These are phyloP conservation scores for Enteromius anoplus DNA, from an alignment of 2,797 vertebrate species.

Conservation along the genomic window DNA sequence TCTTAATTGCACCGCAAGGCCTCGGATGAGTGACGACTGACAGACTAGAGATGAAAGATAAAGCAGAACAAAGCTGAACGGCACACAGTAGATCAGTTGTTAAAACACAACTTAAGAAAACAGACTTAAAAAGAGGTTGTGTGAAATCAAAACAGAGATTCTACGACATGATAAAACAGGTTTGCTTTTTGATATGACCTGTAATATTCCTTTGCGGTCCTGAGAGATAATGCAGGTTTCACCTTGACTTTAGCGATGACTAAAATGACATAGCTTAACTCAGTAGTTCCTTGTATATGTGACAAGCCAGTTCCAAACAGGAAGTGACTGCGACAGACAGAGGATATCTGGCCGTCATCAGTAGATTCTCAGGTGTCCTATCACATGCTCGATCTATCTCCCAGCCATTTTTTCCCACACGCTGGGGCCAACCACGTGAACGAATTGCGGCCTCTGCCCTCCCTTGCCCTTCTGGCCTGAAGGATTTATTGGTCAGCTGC, in stretches of 20 bases:
- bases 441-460: constrained; percentile 51
- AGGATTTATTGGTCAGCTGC: constrained; percentile 79
- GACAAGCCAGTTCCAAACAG: constrained; percentile 47
- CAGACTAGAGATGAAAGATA: constrained; percentile 67
- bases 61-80: constrained; percentile 58
- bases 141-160: constrained; percentile 35
- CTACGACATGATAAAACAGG: constrained; percentile 31
- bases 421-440: constrained; percentile 44
- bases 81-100: constrained; percentile 40
- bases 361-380: constrained; percentile 35
- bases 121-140: neutral
- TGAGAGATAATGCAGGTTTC: constrained; percentile 27
- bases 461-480: constrained; percentile 71
- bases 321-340: constrained; percentile 21
- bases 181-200: constrained; percentile 2
- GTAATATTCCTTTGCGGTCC: constrained; percentile 18
- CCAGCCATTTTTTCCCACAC: constrained; percentile 44
- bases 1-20: constrained; percentile 68
- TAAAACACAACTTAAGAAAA: constrained; percentile 21
- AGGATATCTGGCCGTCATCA: constrained; percentile 12
- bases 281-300: constrained; percentile 43
- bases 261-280: constrained; percentile 24
- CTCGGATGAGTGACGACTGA: constrained; percentile 67
- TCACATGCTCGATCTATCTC: constrained; percentile 13
- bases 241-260: constrained; percentile 7